These are phyloP conservation scores for Thripadectes ignobilis DNA, from an alignment of 2,797 vertebrate genomes.

Conservation along the genomic window DNA sequence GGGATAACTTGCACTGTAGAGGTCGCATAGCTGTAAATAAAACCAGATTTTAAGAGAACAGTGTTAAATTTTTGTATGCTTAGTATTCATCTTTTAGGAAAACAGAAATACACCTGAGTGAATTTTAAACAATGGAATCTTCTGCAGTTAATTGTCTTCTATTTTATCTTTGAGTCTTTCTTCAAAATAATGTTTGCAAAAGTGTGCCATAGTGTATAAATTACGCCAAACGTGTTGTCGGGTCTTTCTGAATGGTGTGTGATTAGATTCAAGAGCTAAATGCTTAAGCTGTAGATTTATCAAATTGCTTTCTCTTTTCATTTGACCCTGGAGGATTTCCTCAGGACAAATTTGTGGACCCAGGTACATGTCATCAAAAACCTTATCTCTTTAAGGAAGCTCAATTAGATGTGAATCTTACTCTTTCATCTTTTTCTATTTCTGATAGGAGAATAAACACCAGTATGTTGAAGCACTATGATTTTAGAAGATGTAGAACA, in stretches of 20 bases:
- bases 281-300: neutral
- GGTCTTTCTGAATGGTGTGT: neutral
- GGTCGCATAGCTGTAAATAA: neutral
- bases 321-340: neutral
- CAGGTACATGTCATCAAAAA: neutral
- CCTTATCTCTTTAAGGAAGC: neutral
- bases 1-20: neutral
- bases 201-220: neutral
- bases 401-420: neutral
- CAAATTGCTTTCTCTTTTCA: neutral
- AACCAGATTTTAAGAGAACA: neutral
- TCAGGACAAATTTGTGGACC: neutral
- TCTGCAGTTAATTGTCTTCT: neutral
- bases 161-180: neutral
- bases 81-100: neutral
- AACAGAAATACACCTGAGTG: neutral
- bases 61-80: neutral
- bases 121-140: neutral
- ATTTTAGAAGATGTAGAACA: neutral
- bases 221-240: accelerated
- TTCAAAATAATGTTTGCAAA: neutral
- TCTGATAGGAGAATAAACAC: neutral
- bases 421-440: neutral
- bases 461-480: neutral
- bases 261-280: neutral